Base-by-base conservation (phyloP, 2,113 vertebrate species). In the Silurus glanis region DNA sequence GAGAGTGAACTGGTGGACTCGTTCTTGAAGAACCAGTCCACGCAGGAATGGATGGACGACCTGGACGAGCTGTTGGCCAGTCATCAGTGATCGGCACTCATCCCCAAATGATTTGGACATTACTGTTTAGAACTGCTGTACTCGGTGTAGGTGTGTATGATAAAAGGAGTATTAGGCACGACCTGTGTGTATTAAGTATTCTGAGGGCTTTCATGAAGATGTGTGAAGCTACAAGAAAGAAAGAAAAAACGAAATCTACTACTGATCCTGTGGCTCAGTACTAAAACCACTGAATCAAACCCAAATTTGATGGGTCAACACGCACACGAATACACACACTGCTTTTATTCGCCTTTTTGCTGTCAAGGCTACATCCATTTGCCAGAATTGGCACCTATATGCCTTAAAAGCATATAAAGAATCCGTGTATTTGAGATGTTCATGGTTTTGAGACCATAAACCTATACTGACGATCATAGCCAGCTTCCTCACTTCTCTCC, bases 21-120 rank as follows among this genome's bases (percentile, higher is more conserved):
- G 0, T 93, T 99, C 92, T 93, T 99, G 88, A 99, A 99, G 94
- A 96, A 95, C 78, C 97, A 97, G 95, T 96, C 96, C 93, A 96
- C 97, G 0, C 97, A 99, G 93, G 98, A 99, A 90, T 99, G 98
- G 98, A 99, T 99, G 95, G 97, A 95, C 13, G 97, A 99, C 83
- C 93, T 99, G 93, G 97, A 99, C 2, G 97, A 98, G 81, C 95
- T 99, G 86, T 93, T 99, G 83, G 97, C 97, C 89, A 95, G 94
- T 91, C 97, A 98, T 92, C 97, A 93, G 87, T 94, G 93, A 89
- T 47, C 8, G 8, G 23, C 12, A 0, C 17, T 64, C 49, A 37
- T 9, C 47, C 45, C 53, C 66, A n/a, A 59, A 58, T 55, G 74
- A 19, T 49, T 14, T 79, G 64, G 58, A 85, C 55, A 21, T 75